Evolutionary conservation across 2,888 invertebrate genomes (phyloP).

Genomic region (Julus scanicus): DNA sequence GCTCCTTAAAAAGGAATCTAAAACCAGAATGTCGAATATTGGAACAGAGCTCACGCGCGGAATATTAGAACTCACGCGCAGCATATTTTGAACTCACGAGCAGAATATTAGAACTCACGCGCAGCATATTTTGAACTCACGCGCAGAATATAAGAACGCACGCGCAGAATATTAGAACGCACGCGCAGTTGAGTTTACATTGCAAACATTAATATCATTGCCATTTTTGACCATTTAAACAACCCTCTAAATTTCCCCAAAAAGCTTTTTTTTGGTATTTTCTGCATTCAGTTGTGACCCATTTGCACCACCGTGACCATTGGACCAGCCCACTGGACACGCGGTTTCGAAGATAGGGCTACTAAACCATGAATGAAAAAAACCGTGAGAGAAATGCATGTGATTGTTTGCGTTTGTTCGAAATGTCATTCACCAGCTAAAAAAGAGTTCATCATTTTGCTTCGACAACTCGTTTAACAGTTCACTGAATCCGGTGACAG

Average conservation of each 20-base stretch:
- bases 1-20: no score
- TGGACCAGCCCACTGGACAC: background rate
- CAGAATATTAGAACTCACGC: no score
- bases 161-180: no score
- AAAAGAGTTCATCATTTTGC: constrained; percentile 26
- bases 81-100: no score
- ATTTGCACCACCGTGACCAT: constrained; percentile 23
- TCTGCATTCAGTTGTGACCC: background rate
- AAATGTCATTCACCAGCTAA: constrained; percentile 33
- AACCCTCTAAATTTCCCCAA: background rate
- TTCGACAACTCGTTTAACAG: background rate
- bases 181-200: no score
- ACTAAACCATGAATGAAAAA: background rate
- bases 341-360: background rate
- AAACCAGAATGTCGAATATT: no score
- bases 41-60: no score
- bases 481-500: background rate
- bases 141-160: no score
- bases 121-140: no score
- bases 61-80: no score
- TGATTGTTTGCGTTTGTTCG: background rate
- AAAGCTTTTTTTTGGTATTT: background rate
- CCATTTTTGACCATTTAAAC: no score
- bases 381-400: background rate
- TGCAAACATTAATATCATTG: no score